Percentiles rank a stretch among this genome's conserved stretches.
Evolutionary conservation across 2,888 invertebrate genomes (phyloP).

Genomic region (Encarsia formosa): DNA sequence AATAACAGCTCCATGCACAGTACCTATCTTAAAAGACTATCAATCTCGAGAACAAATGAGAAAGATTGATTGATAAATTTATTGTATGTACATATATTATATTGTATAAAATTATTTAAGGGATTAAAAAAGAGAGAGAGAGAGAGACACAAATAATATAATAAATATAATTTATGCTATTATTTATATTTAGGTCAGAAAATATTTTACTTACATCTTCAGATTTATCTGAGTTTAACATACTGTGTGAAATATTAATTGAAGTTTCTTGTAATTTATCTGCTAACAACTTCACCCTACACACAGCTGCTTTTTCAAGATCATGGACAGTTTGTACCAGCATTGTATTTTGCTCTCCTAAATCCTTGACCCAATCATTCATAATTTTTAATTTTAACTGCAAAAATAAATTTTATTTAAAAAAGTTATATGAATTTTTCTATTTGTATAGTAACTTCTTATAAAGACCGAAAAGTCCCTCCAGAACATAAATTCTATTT

Average conservation of each 20-base stretch:
- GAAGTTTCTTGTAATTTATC: constrained; percentile 55
- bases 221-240: constrained; percentile 36
- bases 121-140: too few relatives aligned
- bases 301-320: constrained; percentile 63
- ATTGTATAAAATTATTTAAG: too few relatives aligned
- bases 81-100: too few relatives aligned
- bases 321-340: constrained; percentile 65
- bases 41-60: too few relatives aligned
- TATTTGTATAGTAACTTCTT: constrained; percentile 4
- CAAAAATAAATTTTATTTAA: too few relatives aligned
- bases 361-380: constrained; percentile 64
- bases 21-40: too few relatives aligned
- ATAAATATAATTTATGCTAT: neutral
- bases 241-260: constrained; percentile 41
- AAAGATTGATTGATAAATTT: neutral
- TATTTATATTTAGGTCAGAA: neutral
- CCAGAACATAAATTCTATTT: constrained; percentile 24
- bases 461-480: constrained; percentile 15
- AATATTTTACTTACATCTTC: constrained; percentile 34
- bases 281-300: constrained; percentile 57
- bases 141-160: too few relatives aligned
- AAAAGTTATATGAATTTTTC: too few relatives aligned
- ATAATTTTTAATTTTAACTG: constrained; percentile 65
- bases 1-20: too few relatives aligned
- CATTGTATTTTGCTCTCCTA: constrained; percentile 66